phyloP scores from a whole-genome alignment of 2,888 invertebrate species.

The Nephrotoma guestfalica region DNA sequence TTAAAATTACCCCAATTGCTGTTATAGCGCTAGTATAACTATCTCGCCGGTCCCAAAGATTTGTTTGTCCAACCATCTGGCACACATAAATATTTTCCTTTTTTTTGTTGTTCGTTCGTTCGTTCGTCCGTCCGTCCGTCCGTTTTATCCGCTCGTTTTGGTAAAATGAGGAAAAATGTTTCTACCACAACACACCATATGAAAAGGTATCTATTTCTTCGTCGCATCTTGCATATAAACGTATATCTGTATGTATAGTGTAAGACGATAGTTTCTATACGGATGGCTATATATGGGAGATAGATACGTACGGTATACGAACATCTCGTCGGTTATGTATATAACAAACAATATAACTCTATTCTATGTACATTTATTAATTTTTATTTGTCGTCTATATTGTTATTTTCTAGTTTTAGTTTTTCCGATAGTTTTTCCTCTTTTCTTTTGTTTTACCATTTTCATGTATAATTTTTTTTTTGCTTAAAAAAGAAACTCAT shows the following conservation, averaged over 20 bases:
- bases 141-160: neutral
- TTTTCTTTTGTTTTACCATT: neutral
- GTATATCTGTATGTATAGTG: neutral
- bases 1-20: neutral
- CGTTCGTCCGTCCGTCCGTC: neutral
- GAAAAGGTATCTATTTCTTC: neutral
- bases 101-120: neutral
- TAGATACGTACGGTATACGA: neutral
- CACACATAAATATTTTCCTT: neutral
- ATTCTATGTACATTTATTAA: neutral
- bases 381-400: neutral
- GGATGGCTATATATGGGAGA: neutral
- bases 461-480: neutral
- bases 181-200: neutral
- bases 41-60: neutral
- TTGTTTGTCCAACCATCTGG: neutral
- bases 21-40: neutral
- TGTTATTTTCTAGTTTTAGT: neutral
- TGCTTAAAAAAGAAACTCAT: neutral
- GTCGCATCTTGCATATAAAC: neutral
- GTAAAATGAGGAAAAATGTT: neutral
- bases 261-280: neutral
- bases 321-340: neutral
- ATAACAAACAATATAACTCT: neutral
- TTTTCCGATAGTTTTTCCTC: neutral